Evolutionary conservation across 2,888 invertebrate genomes (phyloP).

Genomic region (Trichopoda pennipes): DNA sequence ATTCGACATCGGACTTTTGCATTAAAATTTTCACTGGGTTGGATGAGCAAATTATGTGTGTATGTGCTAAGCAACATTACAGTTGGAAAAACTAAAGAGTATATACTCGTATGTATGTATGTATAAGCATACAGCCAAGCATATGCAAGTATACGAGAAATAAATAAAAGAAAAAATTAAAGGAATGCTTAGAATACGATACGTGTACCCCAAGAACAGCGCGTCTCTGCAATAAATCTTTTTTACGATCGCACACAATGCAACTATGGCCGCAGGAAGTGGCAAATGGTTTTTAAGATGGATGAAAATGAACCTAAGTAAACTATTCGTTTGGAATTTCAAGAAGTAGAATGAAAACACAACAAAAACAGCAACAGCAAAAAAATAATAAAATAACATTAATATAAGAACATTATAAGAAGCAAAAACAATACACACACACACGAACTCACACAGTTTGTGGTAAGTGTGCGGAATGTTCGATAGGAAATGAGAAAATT

Average conservation of each 20-base stretch:
- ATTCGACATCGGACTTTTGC: background rate
- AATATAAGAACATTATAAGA: slow-evolving; percentile 46
- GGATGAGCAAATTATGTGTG: background rate
- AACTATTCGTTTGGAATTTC: slow-evolving; percentile 78
- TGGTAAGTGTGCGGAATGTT: slow-evolving; percentile 25
- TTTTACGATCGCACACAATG: slow-evolving; percentile 80
- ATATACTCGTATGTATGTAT: slow-evolving; percentile 13
- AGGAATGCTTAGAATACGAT: slow-evolving; percentile 62
- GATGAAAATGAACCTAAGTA: slow-evolving; percentile 79
- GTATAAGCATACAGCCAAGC: background rate
- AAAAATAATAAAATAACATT: slow-evolving; percentile 71
- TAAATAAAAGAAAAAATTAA: slow-evolving; percentile 27
- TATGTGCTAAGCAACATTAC: slow-evolving; percentile 26
- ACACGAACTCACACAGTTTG: slow-evolving; percentile 25
- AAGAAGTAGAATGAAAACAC: slow-evolving; percentile 56
- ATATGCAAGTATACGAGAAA: slow-evolving; percentile 18
- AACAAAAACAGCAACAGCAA: slow-evolving; percentile 45
- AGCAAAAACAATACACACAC: slow-evolving; percentile 36
- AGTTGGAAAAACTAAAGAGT: slow-evolving; percentile 48
- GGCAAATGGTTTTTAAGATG: slow-evolving; percentile 61
- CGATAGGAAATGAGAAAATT: slow-evolving; percentile 59
- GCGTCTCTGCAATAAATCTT: slow-evolving; percentile 80
- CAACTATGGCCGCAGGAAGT: slow-evolving; percentile 77
- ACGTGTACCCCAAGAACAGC: slow-evolving; percentile 78
- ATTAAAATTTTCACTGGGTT: background rate